phyloP scores from a whole-genome alignment of 2,113 vertebrate genomes.

The Onychostruthus taczanowskii region DNA sequence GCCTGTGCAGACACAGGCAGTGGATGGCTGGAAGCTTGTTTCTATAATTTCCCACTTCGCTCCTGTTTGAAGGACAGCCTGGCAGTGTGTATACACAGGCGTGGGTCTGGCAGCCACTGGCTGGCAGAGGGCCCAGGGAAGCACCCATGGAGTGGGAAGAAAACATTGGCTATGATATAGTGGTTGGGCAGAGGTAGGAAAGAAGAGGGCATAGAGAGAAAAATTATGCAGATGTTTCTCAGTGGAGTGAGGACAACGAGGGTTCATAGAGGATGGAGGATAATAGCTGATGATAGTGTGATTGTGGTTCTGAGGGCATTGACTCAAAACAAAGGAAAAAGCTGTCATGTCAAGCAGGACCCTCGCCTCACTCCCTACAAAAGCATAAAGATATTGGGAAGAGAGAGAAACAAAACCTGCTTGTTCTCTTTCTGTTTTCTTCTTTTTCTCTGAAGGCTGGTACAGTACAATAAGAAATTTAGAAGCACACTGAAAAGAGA shows the following conservation, averaged over 20 bases:
- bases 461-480: background rate
- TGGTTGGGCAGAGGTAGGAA: background rate
- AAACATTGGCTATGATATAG: background rate
- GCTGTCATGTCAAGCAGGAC: background rate
- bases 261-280: background rate
- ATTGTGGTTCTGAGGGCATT: background rate
- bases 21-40: constrained; percentile 23
- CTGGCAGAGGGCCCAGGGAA: background rate
- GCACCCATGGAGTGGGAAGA: background rate
- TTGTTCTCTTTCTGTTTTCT: background rate
- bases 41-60: background rate
- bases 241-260: background rate
- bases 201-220: background rate
- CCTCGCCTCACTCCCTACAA: background rate
- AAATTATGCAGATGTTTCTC: background rate
- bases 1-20: background rate
- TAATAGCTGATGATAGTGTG: background rate
- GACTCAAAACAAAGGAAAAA: background rate
- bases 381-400: background rate
- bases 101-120: background rate
- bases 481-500: background rate
- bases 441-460: background rate
- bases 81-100: background rate
- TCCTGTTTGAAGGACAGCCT: constrained; percentile 1
- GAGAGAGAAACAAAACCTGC: background rate